Evolutionary conservation across 2,113 vertebrate species (phyloP).

Genomic region (Chinchilla lanigera): DNA sequence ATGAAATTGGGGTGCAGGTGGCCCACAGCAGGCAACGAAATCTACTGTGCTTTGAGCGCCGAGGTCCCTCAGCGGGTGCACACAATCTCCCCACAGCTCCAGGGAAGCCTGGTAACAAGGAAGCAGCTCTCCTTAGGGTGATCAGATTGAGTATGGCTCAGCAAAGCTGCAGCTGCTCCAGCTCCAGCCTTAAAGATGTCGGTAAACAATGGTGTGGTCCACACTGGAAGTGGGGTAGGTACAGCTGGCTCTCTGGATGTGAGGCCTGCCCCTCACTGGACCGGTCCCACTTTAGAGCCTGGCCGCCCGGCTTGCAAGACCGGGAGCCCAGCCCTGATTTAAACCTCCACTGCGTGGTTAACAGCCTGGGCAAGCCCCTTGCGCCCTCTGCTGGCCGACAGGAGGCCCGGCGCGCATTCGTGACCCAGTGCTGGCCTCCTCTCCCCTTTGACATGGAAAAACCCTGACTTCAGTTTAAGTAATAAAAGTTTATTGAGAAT

Average conservation of each 20-base stretch:
- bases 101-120: slow-evolving; percentile 33
- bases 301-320: background rate
- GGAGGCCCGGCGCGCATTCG: accelerated
- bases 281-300: background rate
- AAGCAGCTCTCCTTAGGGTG: slow-evolving; percentile 48
- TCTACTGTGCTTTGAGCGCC: background rate
- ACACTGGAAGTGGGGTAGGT: background rate
- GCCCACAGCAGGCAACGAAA: background rate
- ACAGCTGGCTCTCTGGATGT: background rate
- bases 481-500: slow-evolving; percentile 84
- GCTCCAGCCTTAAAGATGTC: slow-evolving; percentile 14
- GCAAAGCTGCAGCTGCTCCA: slow-evolving; percentile 63
- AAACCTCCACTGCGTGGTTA: too few species aligned
- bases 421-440: background rate
- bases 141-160: slow-evolving; percentile 63
- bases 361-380: background rate
- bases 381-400: slow-evolving; percentile 68
- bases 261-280: background rate
- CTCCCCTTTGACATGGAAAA: background rate
- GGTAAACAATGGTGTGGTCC: background rate
- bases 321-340: background rate
- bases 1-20: background rate
- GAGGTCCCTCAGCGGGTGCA: background rate
- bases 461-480: slow-evolving; percentile 50
- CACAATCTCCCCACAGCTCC: background rate